phyloP scores from a whole-genome alignment of 2,888 invertebrate species.

The Crioceris asparagi region DNA sequence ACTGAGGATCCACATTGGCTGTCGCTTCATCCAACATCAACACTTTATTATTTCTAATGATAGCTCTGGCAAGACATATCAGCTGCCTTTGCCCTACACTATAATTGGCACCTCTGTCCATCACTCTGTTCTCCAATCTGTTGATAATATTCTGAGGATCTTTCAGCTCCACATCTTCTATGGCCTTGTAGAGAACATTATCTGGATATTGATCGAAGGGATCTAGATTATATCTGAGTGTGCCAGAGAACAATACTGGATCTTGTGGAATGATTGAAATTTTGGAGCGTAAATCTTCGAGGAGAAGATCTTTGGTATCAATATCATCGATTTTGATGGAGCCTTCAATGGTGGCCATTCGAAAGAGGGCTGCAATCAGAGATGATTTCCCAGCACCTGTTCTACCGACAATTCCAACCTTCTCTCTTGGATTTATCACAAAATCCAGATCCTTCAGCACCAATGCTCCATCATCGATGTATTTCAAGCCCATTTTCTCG shows the following conservation, averaged over 20 bases:
- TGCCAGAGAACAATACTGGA: constrained; percentile 49
- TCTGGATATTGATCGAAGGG: constrained; percentile 63
- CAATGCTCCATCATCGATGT: constrained; percentile 48
- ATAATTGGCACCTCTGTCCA: constrained; percentile 69
- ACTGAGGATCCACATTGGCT: constrained; percentile 83
- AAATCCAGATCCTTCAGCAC: constrained; percentile 66
- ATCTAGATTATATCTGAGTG: constrained; percentile 59
- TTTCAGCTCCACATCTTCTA: constrained; percentile 67
- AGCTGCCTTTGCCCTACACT: constrained; percentile 86
- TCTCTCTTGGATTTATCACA: constrained; percentile 55
- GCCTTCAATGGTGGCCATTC: constrained; percentile 61
- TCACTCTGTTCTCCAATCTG: constrained; percentile 57
- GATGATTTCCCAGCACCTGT: constrained; percentile 81
- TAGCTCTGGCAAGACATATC: constrained; percentile 80
- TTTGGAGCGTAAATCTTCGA: constrained; percentile 43
- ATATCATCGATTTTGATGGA: constrained; percentile 61
- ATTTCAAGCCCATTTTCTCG: constrained; percentile 53
- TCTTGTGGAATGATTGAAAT: constrained; percentile 49
- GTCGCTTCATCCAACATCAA: constrained; percentile 87
- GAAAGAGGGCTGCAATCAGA: constrained; percentile 65
- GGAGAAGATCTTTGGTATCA: constrained; percentile 45
- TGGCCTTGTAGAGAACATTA: constrained; percentile 55
- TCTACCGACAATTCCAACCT: constrained; percentile 71
- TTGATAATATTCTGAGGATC: constrained; percentile 48
- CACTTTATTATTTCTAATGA: constrained; percentile 71